phyloP scores from a whole-genome alignment of 2,888 invertebrate species.

The Plagodis dolabraria region DNA sequence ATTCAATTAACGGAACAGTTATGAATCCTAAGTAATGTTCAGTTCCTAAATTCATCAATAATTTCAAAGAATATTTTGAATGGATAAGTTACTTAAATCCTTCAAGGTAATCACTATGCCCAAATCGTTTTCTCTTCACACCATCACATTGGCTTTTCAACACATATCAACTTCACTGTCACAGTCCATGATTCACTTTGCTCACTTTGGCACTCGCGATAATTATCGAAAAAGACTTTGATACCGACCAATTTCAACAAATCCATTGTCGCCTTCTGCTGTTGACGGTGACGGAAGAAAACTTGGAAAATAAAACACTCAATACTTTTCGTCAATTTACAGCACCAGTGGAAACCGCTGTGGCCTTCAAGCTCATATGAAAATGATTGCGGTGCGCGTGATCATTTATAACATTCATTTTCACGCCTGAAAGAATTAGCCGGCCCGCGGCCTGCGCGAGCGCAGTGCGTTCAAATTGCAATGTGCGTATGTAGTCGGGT shows the following conservation, averaged over 20 bases:
- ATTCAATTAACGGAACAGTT: no score
- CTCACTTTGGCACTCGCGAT: slow-evolving; percentile 39
- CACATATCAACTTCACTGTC: slow-evolving; percentile 26
- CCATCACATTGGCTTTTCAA: slow-evolving; percentile 34
- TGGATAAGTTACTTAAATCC: slow-evolving; percentile 18
- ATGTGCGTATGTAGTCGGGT: slow-evolving; percentile 5
- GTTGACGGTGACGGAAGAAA: slow-evolving; percentile 20
- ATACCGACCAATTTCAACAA: slow-evolving; percentile 84
- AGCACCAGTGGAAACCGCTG: slow-evolving; percentile 62
- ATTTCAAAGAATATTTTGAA: no score
- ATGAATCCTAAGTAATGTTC: no score
- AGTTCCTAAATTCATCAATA: no score
- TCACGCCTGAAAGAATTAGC: slow-evolving; percentile 78
- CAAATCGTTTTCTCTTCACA: background rate
- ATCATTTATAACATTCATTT: slow-evolving; percentile 85
- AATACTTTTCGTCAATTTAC: slow-evolving; percentile 44
- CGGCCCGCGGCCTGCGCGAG: slow-evolving; percentile 26
- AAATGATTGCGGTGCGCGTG: slow-evolving; percentile 71
- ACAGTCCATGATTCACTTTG: slow-evolving; percentile 34
- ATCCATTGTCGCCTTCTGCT: slow-evolving; percentile 72
- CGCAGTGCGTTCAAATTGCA: slow-evolving; percentile 12
- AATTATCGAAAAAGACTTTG: slow-evolving; percentile 29
- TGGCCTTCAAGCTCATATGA: slow-evolving; percentile 78
- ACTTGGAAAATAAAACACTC: slow-evolving; percentile 33
- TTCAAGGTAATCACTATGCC: background rate